These are phyloP conservation scores for Netelia inedita DNA, from an alignment of 2,888 invertebrate genomes.

Conservation along the genomic window DNA sequence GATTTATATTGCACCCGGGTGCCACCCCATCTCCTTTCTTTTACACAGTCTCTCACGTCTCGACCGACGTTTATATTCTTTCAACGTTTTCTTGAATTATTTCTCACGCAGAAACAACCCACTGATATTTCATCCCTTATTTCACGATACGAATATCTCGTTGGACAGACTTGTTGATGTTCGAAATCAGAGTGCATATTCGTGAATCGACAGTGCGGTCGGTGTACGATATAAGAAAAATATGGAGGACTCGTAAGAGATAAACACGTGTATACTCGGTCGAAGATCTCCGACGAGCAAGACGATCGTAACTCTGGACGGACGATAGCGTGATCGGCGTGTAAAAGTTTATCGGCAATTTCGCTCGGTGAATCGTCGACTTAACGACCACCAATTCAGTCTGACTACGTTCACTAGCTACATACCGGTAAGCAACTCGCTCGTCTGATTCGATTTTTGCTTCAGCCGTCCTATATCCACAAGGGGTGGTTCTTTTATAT, in stretches of 20 bases:
- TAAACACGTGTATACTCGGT: background rate
- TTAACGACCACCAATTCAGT: conserved; percentile 53
- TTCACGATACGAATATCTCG: background rate
- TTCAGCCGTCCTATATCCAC: too few species aligned
- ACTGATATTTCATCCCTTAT: background rate
- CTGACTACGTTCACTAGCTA: conserved; percentile 19
- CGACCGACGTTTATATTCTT: conserved; percentile 28
- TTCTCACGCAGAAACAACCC: background rate
- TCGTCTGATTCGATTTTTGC: too few species aligned
- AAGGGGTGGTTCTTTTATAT: too few species aligned
- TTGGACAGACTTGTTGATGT: background rate
- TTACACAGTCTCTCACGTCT: background rate
- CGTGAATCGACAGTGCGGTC: too few species aligned
- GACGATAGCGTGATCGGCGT: conserved; percentile 52
- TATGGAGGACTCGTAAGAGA: background rate
- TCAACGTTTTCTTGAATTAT: conserved; percentile 26
- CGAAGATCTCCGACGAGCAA: conserved; percentile 12
- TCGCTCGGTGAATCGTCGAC: conserved; percentile 46
- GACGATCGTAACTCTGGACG: conserved; percentile 38
- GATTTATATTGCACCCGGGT: conserved; percentile 31
- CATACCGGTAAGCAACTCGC: background rate
- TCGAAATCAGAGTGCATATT: too few species aligned
- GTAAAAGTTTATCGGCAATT: conserved; percentile 60
- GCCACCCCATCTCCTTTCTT: conserved; percentile 14
- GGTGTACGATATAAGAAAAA: background rate